phyloP scores from a whole-genome alignment of 2,113 vertebrate species.

The Gasterosteus aculeatus region DNA sequence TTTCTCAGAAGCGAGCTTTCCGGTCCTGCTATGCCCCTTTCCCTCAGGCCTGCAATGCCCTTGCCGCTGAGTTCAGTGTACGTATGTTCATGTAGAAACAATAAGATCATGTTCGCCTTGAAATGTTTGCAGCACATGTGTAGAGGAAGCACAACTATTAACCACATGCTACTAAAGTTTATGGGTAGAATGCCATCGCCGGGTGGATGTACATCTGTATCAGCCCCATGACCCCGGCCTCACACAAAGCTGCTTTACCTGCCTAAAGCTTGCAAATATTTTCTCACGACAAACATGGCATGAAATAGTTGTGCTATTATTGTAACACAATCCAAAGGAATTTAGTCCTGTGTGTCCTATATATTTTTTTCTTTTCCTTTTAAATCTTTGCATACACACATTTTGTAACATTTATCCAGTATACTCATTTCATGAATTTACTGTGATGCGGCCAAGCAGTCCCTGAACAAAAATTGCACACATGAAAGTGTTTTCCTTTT shows the following conservation, averaged over 20 bases:
- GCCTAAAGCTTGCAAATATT: constrained; percentile 3
- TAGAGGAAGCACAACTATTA: neutral
- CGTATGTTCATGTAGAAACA: neutral
- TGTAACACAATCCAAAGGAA: constrained; percentile 10
- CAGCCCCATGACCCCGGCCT: neutral
- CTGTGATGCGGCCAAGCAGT: neutral
- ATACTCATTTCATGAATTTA: neutral
- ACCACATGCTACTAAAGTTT: neutral
- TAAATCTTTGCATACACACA: neutral
- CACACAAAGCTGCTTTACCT: constrained; percentile 17
- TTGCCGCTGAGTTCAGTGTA: neutral
- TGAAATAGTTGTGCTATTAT: neutral
- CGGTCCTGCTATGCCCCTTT: neutral
- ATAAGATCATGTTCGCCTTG: neutral
- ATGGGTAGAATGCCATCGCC: neutral
- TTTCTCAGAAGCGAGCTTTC: neutral
- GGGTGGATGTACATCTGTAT: neutral
- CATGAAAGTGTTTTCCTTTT: neutral
- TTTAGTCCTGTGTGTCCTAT: neutral
- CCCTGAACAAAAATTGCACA: neutral
- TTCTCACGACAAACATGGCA: neutral
- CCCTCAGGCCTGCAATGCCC: neutral
- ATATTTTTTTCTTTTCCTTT: neutral
- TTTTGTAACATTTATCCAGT: neutral
- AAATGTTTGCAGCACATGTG: neutral